Conservation (phyloP, 2,113 vertebrate genomes). For the Suncus etruscus region DNA sequence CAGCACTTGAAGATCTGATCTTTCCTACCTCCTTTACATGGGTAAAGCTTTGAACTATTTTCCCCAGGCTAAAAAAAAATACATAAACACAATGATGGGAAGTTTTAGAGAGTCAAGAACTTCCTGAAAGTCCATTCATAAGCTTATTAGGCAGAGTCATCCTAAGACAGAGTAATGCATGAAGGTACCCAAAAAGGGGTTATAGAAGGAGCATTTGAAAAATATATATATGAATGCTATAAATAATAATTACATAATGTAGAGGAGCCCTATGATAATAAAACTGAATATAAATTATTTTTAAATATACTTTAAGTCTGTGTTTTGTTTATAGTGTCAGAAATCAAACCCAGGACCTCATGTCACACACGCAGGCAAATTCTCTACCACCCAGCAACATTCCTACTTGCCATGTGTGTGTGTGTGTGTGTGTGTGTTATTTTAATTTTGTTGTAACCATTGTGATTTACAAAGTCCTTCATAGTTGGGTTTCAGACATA, state of each 20-base stretch:
- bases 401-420: too few relatives aligned
- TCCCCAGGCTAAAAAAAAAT: slow-evolving; percentile 25
- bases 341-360: too few relatives aligned
- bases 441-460: too few relatives aligned
- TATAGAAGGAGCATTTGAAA: slow-evolving; percentile 4
- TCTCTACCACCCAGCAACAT: too few relatives aligned
- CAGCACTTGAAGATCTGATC: neutral
- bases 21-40: neutral
- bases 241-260: slow-evolving; percentile 9
- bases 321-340: neutral
- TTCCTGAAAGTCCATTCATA: neutral
- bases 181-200: neutral
- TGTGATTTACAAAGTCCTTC: too few relatives aligned
- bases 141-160: neutral
- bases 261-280: neutral
- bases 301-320: neutral
- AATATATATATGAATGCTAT: neutral
- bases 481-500: too few relatives aligned
- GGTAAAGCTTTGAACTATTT: slow-evolving; percentile 12
- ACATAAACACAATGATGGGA: slow-evolving; percentile 25
- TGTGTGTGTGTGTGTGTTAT: too few relatives aligned
- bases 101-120: slow-evolving; percentile 9
- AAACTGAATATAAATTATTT: slow-evolving; percentile 29
- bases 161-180: neutral
- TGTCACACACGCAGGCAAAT: too few relatives aligned